Evolutionary conservation across 2,888 invertebrate species (phyloP).

Genomic region (Drosophila neonasuta): DNA sequence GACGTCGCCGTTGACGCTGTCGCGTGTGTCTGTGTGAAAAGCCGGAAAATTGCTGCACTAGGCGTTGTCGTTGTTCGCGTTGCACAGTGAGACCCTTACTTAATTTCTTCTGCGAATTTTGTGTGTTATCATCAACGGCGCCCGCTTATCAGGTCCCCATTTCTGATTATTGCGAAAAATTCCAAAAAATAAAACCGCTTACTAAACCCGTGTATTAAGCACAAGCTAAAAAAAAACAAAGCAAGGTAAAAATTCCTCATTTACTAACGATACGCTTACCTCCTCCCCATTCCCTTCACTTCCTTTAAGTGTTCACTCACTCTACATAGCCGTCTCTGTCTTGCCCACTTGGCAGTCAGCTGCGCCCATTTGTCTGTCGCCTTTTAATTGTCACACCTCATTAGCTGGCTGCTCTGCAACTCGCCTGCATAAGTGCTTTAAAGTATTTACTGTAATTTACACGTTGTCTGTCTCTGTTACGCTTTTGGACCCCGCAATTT

Average conservation of each 20-base stretch:
- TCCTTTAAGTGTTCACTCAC: not conserved
- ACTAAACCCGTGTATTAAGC: slow-evolving; percentile 29
- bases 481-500: slow-evolving; percentile 51
- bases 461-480: slow-evolving; percentile 37
- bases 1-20: slow-evolving; percentile 18
- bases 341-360: slow-evolving; percentile 19
- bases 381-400: slow-evolving; percentile 72
- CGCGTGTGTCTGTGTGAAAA: slow-evolving; percentile 49
- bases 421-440: slow-evolving; percentile 61
- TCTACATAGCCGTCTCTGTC: slow-evolving; percentile 1
- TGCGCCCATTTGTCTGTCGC: slow-evolving; percentile 38
- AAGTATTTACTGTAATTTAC: slow-evolving; percentile 69
- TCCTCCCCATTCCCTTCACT: not conserved
- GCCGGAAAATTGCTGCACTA: slow-evolving; percentile 65
- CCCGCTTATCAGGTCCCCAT: slow-evolving; percentile 54
- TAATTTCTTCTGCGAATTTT: slow-evolving; percentile 33
- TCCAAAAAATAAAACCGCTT: slow-evolving; percentile 33
- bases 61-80: slow-evolving; percentile 46
- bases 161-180: slow-evolving; percentile 52
- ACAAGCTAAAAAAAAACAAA: slow-evolving; percentile 20
- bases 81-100: slow-evolving; percentile 20
- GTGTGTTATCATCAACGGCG: slow-evolving; percentile 48
- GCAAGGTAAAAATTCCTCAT: slow-evolving; percentile 33
- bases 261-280: not conserved
- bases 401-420: slow-evolving; percentile 46